A percentile compares a stretch with the other conserved stretches of the same genome.
Evolutionary conservation across 1,140 invertebrate species (phyloP).

Genomic region (Caenorhabditis brenneri): DNA sequence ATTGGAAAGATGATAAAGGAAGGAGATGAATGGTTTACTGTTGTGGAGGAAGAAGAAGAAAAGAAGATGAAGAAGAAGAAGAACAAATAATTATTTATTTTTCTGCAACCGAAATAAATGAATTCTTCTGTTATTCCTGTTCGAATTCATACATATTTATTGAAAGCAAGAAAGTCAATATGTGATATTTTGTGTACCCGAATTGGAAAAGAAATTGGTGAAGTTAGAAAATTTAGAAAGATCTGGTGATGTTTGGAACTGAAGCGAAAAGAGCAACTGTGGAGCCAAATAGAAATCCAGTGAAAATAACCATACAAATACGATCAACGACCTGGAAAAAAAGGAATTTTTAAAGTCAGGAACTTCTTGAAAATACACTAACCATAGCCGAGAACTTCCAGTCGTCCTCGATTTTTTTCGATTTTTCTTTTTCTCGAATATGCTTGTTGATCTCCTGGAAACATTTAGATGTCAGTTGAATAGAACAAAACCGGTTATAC

Average conservation of each 20-base stretch:
- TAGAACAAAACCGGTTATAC: too few relatives aligned
- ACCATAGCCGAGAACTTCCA: constrained; percentile 54
- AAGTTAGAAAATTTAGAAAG: constrained; percentile 32
- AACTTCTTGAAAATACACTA: neutral
- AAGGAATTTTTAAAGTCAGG: neutral
- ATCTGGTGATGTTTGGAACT: constrained; percentile 45
- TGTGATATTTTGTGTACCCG: neutral
- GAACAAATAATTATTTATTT: too few relatives aligned
- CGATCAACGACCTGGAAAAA: constrained; percentile 48
- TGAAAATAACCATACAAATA: constrained; percentile 47
- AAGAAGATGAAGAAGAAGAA: too few relatives aligned
- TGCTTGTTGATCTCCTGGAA: constrained; percentile 52
- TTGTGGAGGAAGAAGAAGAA: too few relatives aligned
- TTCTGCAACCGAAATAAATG: too few relatives aligned
- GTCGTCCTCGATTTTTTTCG: constrained; percentile 44
- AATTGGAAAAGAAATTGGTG: neutral
- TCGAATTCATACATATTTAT: neutral
- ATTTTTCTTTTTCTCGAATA: constrained; percentile 46
- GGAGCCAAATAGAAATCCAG: constrained; percentile 33
- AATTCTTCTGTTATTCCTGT: neutral
- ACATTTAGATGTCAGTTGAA: too few relatives aligned
- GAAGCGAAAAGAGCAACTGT: constrained; percentile 45
- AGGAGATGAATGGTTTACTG: too few relatives aligned
- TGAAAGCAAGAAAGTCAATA: neutral
- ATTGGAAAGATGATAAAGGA: neutral